Conservation (phyloP, 2,113 vertebrate genomes). For the Cynopterus brachyotis region DNA sequence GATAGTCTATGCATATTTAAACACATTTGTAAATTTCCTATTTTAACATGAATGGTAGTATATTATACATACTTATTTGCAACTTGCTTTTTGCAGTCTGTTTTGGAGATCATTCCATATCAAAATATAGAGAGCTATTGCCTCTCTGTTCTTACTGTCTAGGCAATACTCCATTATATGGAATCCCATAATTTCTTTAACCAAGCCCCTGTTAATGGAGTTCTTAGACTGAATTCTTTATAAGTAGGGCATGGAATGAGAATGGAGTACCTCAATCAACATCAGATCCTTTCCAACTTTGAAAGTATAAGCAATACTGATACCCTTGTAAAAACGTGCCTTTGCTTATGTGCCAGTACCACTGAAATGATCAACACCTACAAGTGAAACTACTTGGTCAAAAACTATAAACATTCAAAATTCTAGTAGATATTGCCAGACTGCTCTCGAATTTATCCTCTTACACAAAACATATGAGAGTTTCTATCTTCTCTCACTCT, state of each 20-base stretch:
- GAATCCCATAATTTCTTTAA: background rate
- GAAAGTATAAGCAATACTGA: background rate
- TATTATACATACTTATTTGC: background rate
- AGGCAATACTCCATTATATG: background rate
- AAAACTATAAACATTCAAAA: background rate
- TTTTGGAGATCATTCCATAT: background rate
- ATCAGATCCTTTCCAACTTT: background rate
- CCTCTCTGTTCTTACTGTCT: background rate
- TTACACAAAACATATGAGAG: background rate
- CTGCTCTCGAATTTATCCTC: background rate
- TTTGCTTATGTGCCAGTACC: too few species aligned
- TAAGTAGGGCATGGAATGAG: background rate
- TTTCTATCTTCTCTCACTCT: background rate
- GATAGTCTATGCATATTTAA: background rate
- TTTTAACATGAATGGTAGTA: background rate
- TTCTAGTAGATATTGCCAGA: background rate
- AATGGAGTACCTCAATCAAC: background rate
- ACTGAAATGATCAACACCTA: background rate
- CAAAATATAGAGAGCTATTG: background rate
- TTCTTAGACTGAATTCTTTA: background rate
- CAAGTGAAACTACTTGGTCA: background rate
- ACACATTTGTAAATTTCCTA: background rate
- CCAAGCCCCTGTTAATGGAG: background rate
- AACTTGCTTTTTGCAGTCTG: background rate
- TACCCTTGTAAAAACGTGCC: background rate